These are phyloP conservation scores for Coregonus suidteri DNA, from an alignment of 2,797 vertebrate species.

Conservation along the genomic window DNA sequence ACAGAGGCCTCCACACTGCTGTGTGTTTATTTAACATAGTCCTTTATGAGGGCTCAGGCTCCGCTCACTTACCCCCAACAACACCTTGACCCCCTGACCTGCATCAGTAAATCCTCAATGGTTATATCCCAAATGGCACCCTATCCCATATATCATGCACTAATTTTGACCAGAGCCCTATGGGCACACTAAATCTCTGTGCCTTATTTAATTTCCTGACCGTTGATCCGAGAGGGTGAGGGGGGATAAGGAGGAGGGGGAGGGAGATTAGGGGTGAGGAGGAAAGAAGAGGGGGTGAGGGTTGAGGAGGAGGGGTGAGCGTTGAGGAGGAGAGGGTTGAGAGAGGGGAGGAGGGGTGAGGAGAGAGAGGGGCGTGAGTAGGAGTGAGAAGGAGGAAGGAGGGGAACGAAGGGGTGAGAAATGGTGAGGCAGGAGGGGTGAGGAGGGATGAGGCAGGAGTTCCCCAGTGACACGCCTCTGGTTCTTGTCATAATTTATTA, in stretches of 20 bases:
- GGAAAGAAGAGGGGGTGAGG: background rate
- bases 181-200: slow-evolving; percentile 25
- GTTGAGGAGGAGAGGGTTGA: slow-evolving; percentile 6
- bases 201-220: slow-evolving; percentile 65
- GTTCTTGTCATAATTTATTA: slow-evolving; percentile 78
- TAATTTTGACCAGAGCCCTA: background rate
- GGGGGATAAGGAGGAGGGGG: slow-evolving; percentile 22
- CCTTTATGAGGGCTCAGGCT: slow-evolving; percentile 46
- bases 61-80: slow-evolving; percentile 23
- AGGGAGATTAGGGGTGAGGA: background rate
- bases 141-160: background rate
- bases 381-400: background rate
- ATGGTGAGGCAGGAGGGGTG: background rate
- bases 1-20: slow-evolving; percentile 22
- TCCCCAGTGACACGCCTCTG: slow-evolving; percentile 42
- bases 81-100: slow-evolving; percentile 43
- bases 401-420: background rate
- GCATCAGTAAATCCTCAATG: slow-evolving; percentile 31
- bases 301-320: slow-evolving; percentile 5
- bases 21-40: slow-evolving; percentile 52
- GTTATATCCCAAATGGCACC: background rate
- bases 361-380: slow-evolving; percentile 9
- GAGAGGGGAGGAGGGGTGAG: background rate
- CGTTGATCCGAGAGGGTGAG: slow-evolving; percentile 34
- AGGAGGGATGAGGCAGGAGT: slow-evolving; percentile 6